Conservation (phyloP, 2,797 vertebrate genomes). For the Erethizon dorsatum region DNA sequence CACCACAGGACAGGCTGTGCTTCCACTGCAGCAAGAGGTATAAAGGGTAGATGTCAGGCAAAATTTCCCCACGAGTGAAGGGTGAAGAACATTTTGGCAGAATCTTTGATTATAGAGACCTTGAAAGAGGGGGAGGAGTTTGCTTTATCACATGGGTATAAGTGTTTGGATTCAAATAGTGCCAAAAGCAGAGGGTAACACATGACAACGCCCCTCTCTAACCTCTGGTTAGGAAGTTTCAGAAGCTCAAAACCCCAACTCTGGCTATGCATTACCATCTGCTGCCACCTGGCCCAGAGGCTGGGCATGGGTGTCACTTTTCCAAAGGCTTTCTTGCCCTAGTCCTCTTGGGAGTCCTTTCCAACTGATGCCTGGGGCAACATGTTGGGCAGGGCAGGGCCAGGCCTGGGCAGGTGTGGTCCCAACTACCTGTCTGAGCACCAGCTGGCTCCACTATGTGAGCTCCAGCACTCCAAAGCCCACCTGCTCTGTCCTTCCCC, state of each 20-base stretch:
- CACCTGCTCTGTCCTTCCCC: background rate
- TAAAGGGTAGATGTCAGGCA: background rate
- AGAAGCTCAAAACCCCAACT: background rate
- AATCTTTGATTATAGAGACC: background rate
- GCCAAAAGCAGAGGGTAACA: background rate
- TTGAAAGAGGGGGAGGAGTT: background rate
- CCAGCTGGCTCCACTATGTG: background rate
- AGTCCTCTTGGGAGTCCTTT: slow-evolving; percentile 31
- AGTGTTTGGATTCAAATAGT: background rate
- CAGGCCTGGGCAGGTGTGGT: background rate
- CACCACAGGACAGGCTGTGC: background rate
- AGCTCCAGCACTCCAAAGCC: background rate
- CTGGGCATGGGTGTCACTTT: background rate
- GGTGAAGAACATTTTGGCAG: background rate
- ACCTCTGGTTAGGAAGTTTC: background rate
- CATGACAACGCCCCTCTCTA: background rate
- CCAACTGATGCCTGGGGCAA: slow-evolving; percentile 29
- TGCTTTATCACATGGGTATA: background rate
- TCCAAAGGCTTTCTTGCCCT: background rate
- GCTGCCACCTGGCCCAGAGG: background rate
- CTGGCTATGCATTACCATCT: background rate
- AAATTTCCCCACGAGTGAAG: background rate
- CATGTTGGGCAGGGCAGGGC: background rate
- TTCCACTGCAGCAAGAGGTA: background rate
- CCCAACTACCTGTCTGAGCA: background rate